These are phyloP conservation scores for Takifugu flavidus DNA, from an alignment of 2,113 vertebrate species.

Conservation along the genomic window DNA sequence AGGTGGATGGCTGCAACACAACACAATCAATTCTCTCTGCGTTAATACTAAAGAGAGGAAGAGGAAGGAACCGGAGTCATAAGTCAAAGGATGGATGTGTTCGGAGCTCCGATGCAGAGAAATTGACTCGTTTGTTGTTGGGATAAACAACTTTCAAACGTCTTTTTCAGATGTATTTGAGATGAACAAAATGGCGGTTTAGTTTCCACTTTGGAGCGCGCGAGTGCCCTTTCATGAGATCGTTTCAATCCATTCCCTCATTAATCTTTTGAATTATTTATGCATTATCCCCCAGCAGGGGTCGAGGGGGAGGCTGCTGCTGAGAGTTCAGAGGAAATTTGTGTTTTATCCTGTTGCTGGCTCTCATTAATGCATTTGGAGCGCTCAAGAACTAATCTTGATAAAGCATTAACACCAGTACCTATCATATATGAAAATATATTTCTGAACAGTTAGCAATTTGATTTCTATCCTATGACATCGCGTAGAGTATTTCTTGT, in stretches of 20 bases:
- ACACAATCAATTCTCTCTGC: conserved; percentile 55
- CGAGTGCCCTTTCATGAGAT: conserved; percentile 20
- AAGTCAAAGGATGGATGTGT: conserved; percentile 29
- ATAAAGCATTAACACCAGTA: background rate
- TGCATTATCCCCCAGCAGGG: conserved; percentile 28
- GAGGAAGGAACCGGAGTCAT: conserved; percentile 20
- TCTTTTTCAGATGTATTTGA: conserved; percentile 19
- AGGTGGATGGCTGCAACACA: conserved; percentile 41
- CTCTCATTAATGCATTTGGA: background rate
- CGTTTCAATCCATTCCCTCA: conserved; percentile 18
- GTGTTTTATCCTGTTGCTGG: conserved; percentile 1
- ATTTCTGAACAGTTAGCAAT: background rate
- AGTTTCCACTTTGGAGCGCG: conserved; percentile 1
- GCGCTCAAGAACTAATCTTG: background rate
- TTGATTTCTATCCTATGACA: too few species aligned
- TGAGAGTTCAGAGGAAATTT: conserved; percentile 19
- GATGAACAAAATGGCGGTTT: conserved; percentile 8
- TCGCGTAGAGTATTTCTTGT: background rate
- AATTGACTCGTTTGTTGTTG: conserved; percentile 25
- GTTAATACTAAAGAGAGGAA: conserved; percentile 22
- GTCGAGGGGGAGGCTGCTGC: conserved; percentile 18
- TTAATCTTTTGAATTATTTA: conserved; percentile 57
- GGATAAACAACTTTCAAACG: conserved; percentile 14
- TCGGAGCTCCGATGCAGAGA: conserved; percentile 4
- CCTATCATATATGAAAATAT: background rate